Conservation (phyloP, 2,888 invertebrate species). For the Achlya flavicornis region DNA sequence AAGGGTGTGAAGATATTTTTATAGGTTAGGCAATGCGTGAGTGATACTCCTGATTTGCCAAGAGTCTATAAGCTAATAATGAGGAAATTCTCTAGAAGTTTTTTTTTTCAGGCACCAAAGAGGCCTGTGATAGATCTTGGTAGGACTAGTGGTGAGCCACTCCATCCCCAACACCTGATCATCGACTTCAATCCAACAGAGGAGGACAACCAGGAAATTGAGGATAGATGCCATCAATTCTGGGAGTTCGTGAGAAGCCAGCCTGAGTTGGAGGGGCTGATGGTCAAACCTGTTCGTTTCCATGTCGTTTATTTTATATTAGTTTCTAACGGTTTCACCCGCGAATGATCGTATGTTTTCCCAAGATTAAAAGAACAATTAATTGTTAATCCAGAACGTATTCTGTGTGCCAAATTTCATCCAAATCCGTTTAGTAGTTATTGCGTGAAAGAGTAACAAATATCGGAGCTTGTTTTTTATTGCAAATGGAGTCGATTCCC, state of each 20-base stretch:
- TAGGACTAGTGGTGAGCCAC: slow-evolving; percentile 45
- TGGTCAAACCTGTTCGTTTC: slow-evolving; percentile 25
- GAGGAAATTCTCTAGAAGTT: neutral
- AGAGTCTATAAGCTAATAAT: too few relatives aligned
- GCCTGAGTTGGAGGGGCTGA: slow-evolving; percentile 30
- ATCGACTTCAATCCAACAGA: slow-evolving; percentile 47
- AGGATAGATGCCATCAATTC: slow-evolving; percentile 41
- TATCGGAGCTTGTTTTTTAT: too few relatives aligned
- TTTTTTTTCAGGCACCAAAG: slow-evolving; percentile 13
- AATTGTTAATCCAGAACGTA: too few relatives aligned
- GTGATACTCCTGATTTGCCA: too few relatives aligned
- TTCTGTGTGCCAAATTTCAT: too few relatives aligned
- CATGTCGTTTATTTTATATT: neutral
- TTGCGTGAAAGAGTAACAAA: too few relatives aligned
- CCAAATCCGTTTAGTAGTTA: too few relatives aligned
- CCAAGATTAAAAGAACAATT: too few relatives aligned
- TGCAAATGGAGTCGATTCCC: too few relatives aligned
- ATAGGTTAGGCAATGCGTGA: too few relatives aligned
- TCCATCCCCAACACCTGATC: slow-evolving; percentile 40
- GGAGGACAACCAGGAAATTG: slow-evolving; percentile 34
- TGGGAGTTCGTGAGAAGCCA: slow-evolving; percentile 41
- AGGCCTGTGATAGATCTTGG: slow-evolving; percentile 25
- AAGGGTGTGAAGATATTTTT: too few relatives aligned
- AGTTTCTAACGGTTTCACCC: neutral
- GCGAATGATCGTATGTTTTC: too few relatives aligned